Evolutionary conservation across 2,113 vertebrate species (phyloP).

Genomic region (Penelope pileata): DNA sequence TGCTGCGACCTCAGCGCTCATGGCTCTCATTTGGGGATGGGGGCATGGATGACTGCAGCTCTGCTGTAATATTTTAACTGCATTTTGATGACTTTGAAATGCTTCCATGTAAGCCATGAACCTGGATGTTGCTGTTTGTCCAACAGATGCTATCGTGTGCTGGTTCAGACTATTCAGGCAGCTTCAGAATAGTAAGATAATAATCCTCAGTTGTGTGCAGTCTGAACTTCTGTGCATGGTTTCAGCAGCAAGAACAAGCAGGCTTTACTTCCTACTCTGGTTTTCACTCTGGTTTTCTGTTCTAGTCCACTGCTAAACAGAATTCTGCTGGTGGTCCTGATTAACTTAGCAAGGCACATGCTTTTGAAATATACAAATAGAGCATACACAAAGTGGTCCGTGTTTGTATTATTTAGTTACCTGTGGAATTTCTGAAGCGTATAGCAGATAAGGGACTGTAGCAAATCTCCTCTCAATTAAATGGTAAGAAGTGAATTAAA

Average conservation of each 20-base stretch:
- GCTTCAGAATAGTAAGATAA: neutral
- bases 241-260: neutral
- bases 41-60: too few species aligned
- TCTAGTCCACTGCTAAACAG: too few species aligned
- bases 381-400: too few species aligned
- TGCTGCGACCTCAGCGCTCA: too few species aligned
- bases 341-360: too few species aligned
- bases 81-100: neutral
- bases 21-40: neutral
- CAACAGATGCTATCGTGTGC: fast-evolving
- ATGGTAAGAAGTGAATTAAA: neutral
- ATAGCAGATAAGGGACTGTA: neutral
- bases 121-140: neutral
- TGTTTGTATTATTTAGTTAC: neutral
- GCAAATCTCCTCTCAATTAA: neutral
- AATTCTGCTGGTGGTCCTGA: too few species aligned
- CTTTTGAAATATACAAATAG: neutral
- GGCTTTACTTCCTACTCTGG: neutral
- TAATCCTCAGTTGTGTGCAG: fast-evolving
- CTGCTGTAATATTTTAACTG: neutral
- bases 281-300: too few species aligned
- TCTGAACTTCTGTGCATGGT: fast-evolving
- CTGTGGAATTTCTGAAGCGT: neutral
- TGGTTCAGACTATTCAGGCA: fast-evolving
- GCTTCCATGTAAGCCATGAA: neutral